These are phyloP conservation scores for Drosophila anceps DNA, from an alignment of 2,888 invertebrate species.

Conservation along the genomic window DNA sequence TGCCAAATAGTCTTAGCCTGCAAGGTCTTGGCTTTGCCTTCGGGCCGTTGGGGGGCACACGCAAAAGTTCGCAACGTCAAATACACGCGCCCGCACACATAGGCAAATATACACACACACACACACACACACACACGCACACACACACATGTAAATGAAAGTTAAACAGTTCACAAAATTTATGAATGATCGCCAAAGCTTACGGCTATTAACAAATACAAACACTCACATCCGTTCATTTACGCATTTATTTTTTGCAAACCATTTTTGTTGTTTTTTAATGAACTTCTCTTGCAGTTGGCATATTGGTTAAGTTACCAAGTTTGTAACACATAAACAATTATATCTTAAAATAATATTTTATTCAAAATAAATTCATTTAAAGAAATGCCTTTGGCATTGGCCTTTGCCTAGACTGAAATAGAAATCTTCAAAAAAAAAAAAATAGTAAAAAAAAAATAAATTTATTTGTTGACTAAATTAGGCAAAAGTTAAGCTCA, in stretches of 20 bases:
- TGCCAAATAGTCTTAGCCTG: constrained; percentile 39
- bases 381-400: background rate
- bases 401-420: too few species aligned
- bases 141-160: constrained; percentile 19
- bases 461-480: too few species aligned
- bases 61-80: constrained; percentile 64
- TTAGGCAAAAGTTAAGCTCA: too few species aligned
- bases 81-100: constrained; percentile 42
- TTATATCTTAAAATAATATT: too few species aligned
- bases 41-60: constrained; percentile 53
- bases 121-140: constrained; percentile 21
- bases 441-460: too few species aligned
- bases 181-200: constrained; percentile 74
- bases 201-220: constrained; percentile 72
- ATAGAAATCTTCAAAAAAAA: too few species aligned
- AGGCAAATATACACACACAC: constrained; percentile 8
- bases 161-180: constrained; percentile 69
- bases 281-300: background rate
- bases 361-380: too few species aligned
- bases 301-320: constrained; percentile 6
- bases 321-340: background rate
- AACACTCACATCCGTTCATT: constrained; percentile 36
- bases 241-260: constrained; percentile 39
- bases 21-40: constrained; percentile 73
- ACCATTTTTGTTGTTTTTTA: constrained; percentile 10